Base-by-base conservation (phyloP, 2,113 vertebrate species). In the Protobothrops flavoviridis region DNA sequence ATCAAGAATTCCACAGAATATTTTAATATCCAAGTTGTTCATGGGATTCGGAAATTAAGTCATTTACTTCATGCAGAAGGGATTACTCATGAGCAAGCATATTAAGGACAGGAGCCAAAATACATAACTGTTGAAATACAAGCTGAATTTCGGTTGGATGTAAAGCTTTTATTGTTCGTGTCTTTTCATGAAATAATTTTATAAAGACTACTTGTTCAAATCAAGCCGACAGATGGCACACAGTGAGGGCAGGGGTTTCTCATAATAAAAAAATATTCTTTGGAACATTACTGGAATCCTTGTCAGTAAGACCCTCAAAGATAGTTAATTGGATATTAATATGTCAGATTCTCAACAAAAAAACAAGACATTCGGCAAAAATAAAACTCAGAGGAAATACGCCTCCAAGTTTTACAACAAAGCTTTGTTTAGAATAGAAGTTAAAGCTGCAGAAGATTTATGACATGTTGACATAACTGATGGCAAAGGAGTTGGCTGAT, bases 381-480 rank as follows among this genome's bases (percentile, higher is more conserved):
- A 97, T 92, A 95, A 96, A 95, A 94, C 94, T 95, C 8, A 88
- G 96, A 96, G 97, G 97, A 97, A 98, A 96, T 95, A 96, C 17
- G 94, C 96, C 59, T 97, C 95, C 64, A 87, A 95, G 88, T 95
- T 96, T 94, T 96, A 97, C 96, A 98, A 97, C 96, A 97, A 97
- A 97, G 96, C 96, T 96, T 96, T 97, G 97, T 98, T 97, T 97
- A 97, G 96, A 97, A 95, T 96, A 94, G 94, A 93, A 97, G 96
- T 97, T 96, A 97, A 96, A 97, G 94, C 95, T 96, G 96, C 48
- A 85, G 96, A 97, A 97, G 97, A 98, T 98, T 98, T 97, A 97
- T 98, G 98, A 97, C 97, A 98, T 98, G 98, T 98, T 98, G 98
- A 98, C 98, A 97, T 96, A 97, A 96, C 96, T 96, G 97, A 98